Percentiles rank a stretch among this genome's conserved stretches.
These are phyloP conservation scores for Odocoileus hemionus DNA, from an alignment of 2,113 vertebrate genomes.

Conservation along the genomic window DNA sequence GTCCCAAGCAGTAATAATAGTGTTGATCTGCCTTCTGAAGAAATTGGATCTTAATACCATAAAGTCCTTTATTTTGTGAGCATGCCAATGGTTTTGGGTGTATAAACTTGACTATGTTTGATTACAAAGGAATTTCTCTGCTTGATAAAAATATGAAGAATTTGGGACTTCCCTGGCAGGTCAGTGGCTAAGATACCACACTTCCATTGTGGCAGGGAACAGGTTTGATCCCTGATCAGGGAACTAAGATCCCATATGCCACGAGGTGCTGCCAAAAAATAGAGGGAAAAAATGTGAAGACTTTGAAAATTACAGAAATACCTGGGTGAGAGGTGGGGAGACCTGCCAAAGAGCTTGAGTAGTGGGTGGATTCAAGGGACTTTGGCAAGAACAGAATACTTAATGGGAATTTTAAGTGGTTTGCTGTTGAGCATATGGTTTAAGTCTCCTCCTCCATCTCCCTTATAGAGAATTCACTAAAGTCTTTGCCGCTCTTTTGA, in stretches of 20 bases:
- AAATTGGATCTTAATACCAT: background rate
- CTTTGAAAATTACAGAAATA: background rate
- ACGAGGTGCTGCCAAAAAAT: background rate
- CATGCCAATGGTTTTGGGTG: background rate
- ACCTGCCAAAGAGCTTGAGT: background rate
- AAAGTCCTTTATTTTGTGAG: background rate
- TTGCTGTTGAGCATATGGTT: background rate
- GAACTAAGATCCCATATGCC: background rate
- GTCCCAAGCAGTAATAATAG: background rate
- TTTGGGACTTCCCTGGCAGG: background rate
- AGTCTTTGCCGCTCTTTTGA: background rate
- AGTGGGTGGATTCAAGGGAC: background rate
- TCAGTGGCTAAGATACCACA: background rate
- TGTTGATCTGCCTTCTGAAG: background rate
- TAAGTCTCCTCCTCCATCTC: background rate
- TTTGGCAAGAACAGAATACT: background rate
- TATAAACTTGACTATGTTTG: background rate
- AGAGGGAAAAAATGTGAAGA: background rate
- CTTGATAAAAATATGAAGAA: background rate
- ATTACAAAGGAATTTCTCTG: background rate
- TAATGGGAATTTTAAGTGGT: background rate
- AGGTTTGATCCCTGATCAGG: background rate
- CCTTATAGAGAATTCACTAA: background rate
- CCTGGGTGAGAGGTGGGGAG: background rate
- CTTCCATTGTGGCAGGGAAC: background rate